These are phyloP conservation scores for Dreissena rostriformis DNA, from an alignment of 1,140 invertebrate species.

Conservation along the genomic window DNA sequence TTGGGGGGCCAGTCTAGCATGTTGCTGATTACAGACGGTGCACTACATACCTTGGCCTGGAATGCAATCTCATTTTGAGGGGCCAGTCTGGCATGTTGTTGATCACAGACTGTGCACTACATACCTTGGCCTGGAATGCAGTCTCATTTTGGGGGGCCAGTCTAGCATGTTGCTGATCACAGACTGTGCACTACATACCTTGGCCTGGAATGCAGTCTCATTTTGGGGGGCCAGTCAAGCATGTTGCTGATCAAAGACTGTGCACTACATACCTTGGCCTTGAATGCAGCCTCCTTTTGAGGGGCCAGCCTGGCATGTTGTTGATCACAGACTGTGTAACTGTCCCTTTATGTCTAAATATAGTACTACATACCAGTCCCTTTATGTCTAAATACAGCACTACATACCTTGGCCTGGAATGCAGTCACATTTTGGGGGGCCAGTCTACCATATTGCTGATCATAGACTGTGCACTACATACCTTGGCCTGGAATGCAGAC, in stretches of 20 bases:
- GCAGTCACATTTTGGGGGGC: background rate
- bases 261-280: too few species aligned
- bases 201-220: background rate
- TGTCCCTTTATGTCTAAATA: background rate
- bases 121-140: background rate
- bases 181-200: too few species aligned
- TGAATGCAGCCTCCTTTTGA: too few species aligned
- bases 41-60: conserved; percentile 1
- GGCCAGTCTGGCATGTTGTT: too few species aligned
- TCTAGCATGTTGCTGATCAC: background rate
- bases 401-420: background rate
- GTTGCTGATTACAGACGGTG: background rate
- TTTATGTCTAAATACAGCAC: too few species aligned
- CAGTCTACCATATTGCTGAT: background rate
- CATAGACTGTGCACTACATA: conserved; percentile 1
- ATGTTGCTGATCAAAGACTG: too few species aligned
- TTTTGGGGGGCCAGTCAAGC: too few species aligned
- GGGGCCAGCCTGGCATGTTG: background rate
- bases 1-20: too few species aligned
- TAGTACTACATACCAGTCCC: too few species aligned
- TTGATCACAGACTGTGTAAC: background rate
- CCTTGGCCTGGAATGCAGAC: background rate
- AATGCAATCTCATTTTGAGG: background rate
- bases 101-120: too few species aligned
- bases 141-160: background rate